phyloP scores from a whole-genome alignment of 2,888 invertebrate species.

The Caenorhabditis imperialis region DNA sequence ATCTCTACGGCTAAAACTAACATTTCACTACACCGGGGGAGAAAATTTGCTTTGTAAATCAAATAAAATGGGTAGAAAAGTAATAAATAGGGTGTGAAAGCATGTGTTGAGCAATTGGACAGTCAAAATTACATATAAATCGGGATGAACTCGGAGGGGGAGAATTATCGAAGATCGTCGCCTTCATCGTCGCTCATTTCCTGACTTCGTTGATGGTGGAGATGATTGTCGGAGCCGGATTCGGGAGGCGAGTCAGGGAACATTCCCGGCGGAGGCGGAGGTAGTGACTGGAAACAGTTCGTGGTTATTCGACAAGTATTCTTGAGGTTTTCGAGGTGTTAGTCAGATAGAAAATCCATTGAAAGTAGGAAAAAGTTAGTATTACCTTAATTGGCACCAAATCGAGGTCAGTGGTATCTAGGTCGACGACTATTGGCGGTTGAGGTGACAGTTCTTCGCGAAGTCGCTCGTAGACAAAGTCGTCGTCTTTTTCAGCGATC shows the following conservation, averaged over 20 bases:
- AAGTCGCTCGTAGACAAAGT: constrained; percentile 72
- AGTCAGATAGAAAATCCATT: background rate
- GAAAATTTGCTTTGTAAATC: constrained; percentile 1
- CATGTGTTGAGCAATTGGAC: constrained; percentile 35
- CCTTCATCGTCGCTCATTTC: constrained; percentile 52
- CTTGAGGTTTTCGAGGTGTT: too few relatives aligned
- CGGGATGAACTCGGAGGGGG: background rate
- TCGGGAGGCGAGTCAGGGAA: constrained; percentile 57
- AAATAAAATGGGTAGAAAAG: background rate
- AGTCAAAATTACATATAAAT: constrained; percentile 42
- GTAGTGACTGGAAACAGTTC: constrained; percentile 49
- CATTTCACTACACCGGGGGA: constrained; percentile 30
- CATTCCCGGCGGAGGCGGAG: constrained; percentile 51
- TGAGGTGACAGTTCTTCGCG: constrained; percentile 70
- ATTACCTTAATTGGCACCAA: constrained; percentile 52
- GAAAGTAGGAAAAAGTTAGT: constrained; percentile 12
- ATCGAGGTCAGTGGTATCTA: constrained; percentile 53
- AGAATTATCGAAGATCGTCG: constrained; percentile 44
- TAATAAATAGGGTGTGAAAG: constrained; percentile 37
- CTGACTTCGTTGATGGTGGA: constrained; percentile 43
- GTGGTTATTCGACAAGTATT: too few relatives aligned
- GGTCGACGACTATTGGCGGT: constrained; percentile 61
- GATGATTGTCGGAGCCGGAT: constrained; percentile 33
- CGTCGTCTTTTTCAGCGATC: constrained; percentile 50
- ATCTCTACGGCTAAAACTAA: constrained; percentile 9